Evolutionary conservation across 2,888 invertebrate species (phyloP), one percentile per base, ranked within the genome.

Genomic region (Spilarctia lutea): DNA sequence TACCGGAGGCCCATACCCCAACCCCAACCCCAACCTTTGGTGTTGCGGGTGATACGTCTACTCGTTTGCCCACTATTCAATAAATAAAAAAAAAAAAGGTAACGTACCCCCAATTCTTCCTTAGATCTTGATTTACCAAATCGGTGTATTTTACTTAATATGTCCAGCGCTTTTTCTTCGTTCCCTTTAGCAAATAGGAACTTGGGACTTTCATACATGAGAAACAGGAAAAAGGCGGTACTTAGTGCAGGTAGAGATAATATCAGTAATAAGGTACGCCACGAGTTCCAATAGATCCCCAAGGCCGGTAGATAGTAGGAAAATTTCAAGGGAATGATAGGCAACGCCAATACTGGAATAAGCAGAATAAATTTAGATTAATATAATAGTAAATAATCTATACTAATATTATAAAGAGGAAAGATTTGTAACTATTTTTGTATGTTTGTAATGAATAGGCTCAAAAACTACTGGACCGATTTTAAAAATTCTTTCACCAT

Each of bases 171-270:
- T 76, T 95, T 93, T 0, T 95, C 91, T 60, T 92, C 79, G 89
- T 93, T 86, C 89, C 97, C 97, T 82, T 96, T 97, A 0, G 96
- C 93, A 66, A 97, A 94, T 48, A 97, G 91, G 87, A 97, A 98
- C 89, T 98, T 98, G 0, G 98, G 98, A 82, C 98, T 98, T 90
- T 98, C 98, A 0, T 97, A 97, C 86, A 97, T 93, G 75, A 94
- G 93, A 45, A 93, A 90, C 20, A 97, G 88, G 79, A 96, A 96
- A 0, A 96, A 20, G 0, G 97, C 96, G 0, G 97, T 96, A 4
- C 97, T 71, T 0, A 97, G 77, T 73, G 97, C 96, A 0, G 98
- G 97, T 0, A 96, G 20, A 0, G 97, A 96, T 86, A 97, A 96
- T 0, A 97, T 87, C 3, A 97, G 91, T 20, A 98, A 87, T 79